Conservation (phyloP, 2,888 invertebrate species). For the Apodemia mormo region DNA sequence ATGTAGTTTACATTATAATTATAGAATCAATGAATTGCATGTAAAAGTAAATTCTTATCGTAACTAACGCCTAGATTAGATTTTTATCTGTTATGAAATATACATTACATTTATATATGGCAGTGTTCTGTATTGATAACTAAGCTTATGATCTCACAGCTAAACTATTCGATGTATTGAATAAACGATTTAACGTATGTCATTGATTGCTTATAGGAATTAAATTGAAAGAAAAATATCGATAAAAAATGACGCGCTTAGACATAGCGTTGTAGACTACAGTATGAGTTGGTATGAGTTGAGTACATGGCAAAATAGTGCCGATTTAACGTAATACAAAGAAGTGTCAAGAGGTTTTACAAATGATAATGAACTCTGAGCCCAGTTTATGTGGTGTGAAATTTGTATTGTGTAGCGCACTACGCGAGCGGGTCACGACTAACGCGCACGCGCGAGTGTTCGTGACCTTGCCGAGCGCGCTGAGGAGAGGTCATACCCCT, state of each 20-base stretch:
- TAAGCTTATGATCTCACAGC: conserved; percentile 63
- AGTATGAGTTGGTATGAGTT: not conserved
- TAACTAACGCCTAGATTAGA: not conserved
- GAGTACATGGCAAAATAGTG: conserved; percentile 29
- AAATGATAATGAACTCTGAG: conserved; percentile 67
- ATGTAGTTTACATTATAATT: no score
- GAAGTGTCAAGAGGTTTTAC: conserved; percentile 49
- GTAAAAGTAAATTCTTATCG: conserved; percentile 2
- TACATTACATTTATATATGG: conserved; percentile 24
- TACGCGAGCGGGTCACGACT: conserved; percentile 80
- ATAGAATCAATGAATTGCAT: not conserved
- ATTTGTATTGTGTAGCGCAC: conserved; percentile 55
- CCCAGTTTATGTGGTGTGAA: conserved; percentile 55
- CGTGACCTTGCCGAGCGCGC: conserved; percentile 80
- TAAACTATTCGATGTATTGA: conserved; percentile 50
- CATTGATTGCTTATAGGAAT: not conserved
- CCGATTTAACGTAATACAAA: conserved; percentile 56
- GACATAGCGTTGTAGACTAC: conserved; percentile 1
- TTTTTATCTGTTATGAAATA: not conserved
- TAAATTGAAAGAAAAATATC: not conserved
- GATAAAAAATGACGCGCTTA: not conserved
- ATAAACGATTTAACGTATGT: not conserved
- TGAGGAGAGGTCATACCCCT: conserved; percentile 73
- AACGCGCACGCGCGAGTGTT: conserved; percentile 68
- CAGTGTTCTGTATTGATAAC: conserved; percentile 49